These are phyloP conservation scores for Epicauta chinensis DNA, from an alignment of 1,140 invertebrate species.

Conservation along the genomic window DNA sequence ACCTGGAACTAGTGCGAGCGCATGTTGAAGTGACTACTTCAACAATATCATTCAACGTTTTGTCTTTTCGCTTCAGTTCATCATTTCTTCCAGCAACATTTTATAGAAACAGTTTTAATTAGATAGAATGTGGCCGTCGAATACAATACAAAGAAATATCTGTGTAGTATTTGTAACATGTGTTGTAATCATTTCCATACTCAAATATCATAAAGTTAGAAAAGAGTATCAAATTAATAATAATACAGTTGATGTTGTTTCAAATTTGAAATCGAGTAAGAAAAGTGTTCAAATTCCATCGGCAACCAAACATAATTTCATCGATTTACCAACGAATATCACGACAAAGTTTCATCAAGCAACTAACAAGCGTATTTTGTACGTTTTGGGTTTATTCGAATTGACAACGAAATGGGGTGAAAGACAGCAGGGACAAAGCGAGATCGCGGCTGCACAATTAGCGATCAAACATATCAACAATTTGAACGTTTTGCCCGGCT, in stretches of 20 bases:
- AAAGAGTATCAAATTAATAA: neutral
- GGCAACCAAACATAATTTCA: neutral
- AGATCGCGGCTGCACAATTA: slow-evolving; percentile 64
- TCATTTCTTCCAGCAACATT: neutral
- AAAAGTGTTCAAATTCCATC: neutral
- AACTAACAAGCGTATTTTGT: slow-evolving; percentile 38
- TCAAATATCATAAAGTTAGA: slow-evolving; percentile 10
- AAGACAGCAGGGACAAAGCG: slow-evolving; percentile 62
- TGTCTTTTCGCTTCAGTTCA: slow-evolving; percentile 11
- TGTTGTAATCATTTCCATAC: slow-evolving; percentile 1
- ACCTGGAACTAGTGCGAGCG: slow-evolving; percentile 11
- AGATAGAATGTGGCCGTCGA: neutral
- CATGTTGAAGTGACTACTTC: slow-evolving; percentile 19
- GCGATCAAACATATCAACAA: slow-evolving; percentile 70
- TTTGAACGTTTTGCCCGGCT: slow-evolving; percentile 59
- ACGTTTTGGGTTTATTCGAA: slow-evolving; percentile 71
- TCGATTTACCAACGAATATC: slow-evolving; percentile 15
- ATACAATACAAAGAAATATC: neutral
- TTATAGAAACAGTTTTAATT: neutral
- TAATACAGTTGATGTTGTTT: neutral
- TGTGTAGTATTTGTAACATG: slow-evolving; percentile 5
- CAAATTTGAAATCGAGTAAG: neutral
- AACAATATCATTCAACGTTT: slow-evolving; percentile 4
- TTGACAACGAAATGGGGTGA: slow-evolving; percentile 53
- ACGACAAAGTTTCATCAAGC: neutral